Evolutionary conservation across 2,797 vertebrate species (phyloP).

Genomic region (Takifugu rubripes): DNA sequence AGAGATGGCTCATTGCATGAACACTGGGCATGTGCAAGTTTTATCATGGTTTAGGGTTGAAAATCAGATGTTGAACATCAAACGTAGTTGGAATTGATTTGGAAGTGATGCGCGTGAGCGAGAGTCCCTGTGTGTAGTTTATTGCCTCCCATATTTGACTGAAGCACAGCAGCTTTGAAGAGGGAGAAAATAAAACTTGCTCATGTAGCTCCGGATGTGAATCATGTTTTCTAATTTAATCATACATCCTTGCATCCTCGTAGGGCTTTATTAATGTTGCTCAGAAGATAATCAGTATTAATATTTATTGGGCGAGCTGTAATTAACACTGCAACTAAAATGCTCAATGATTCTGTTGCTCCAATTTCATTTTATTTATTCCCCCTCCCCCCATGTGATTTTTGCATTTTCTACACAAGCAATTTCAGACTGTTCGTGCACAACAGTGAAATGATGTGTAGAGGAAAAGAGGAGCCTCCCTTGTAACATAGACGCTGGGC

Average conservation of each 20-base stretch:
- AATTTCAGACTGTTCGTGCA: constrained; percentile 45
- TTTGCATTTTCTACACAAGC: constrained; percentile 68
- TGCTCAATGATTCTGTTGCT: constrained; percentile 14
- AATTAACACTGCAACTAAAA: constrained; percentile 60
- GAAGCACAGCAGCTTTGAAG: constrained; percentile 56
- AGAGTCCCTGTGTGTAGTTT: background rate
- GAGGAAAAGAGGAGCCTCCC: constrained; percentile 20
- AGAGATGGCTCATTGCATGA: constrained; percentile 60
- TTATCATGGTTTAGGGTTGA: constrained; percentile 31
- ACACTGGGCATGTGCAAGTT: constrained; percentile 60
- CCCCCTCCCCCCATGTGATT: constrained; percentile 34
- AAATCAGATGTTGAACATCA: constrained; percentile 35
- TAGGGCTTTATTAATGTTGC: constrained; percentile 44
- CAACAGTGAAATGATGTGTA: constrained; percentile 35
- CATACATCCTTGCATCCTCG: constrained; percentile 40
- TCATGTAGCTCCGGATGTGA: constrained; percentile 47
- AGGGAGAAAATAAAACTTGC: constrained; percentile 40
- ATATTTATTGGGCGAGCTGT: constrained; percentile 42
- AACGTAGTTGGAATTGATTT: constrained; percentile 49
- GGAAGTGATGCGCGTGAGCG: constrained; percentile 21
- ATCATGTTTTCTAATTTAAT: constrained; percentile 40
- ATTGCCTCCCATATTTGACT: constrained; percentile 28
- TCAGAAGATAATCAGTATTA: constrained; percentile 73
- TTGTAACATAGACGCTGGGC: constrained; percentile 34
- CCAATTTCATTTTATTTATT: constrained; percentile 28